Conservation (phyloP, 2,113 vertebrate species). For the Motacilla alba region DNA sequence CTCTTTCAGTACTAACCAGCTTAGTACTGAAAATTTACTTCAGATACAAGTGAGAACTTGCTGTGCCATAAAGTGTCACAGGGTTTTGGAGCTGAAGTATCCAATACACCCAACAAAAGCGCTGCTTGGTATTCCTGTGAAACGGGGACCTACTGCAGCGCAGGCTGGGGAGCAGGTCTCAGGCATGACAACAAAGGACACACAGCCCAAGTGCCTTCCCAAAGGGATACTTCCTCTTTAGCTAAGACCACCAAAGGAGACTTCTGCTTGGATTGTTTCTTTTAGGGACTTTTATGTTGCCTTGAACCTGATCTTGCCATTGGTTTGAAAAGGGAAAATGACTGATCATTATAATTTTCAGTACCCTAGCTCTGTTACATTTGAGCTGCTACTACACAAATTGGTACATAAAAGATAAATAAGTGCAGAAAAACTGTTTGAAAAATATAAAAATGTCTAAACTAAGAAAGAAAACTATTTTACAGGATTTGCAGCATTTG, state of each 20-base stretch:
- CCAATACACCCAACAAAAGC: not conserved
- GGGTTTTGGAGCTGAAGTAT: not conserved
- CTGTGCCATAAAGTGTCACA: not conserved
- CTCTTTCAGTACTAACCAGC: not conserved
- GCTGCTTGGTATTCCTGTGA: not conserved
- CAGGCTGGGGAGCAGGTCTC: not conserved
- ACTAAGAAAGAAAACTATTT: not conserved
- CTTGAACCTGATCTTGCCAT: not conserved
- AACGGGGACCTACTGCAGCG: not conserved
- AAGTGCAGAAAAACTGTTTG: not conserved
- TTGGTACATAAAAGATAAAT: not conserved
- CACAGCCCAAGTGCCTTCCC: not conserved
- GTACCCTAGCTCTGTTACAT: not conserved
- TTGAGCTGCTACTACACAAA: not conserved
- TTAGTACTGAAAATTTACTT: not conserved
- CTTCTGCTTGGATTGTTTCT: not conserved
- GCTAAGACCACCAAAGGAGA: not conserved
- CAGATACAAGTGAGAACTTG: constrained; percentile 13
- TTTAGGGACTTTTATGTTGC: not conserved
- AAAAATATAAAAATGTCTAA: not conserved
- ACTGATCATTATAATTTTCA: not conserved
- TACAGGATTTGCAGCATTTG: not conserved
- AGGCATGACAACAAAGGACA: not conserved
- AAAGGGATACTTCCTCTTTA: not conserved
- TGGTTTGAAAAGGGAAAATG: not conserved